Base-by-base conservation (phyloP, 2,797 vertebrate species). In the Heterohyrax brucei region DNA sequence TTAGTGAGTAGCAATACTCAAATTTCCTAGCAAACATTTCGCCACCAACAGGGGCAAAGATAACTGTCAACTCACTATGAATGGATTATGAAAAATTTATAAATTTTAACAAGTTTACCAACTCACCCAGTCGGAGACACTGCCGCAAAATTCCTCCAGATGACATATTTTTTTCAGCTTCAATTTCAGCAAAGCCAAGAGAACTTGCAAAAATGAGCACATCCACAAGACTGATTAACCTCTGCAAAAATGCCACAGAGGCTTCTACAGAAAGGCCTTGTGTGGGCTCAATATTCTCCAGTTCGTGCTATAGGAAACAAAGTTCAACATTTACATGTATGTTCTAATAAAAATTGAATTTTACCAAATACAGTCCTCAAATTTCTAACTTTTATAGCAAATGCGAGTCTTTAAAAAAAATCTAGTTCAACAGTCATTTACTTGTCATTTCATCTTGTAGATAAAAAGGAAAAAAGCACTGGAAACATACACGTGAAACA, bases 161-260 rank as follows among this genome's bases (percentile, higher is more conserved):
- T 3, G 99, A 99, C 99, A 99, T 99, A 98, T 99, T 99, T 98
- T 99, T 99, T 99, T 99, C 99, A 26, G 99, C 99, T 97, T 99
- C 99, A 90, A 99, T 99, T 99, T 99, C 99, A 1, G 99, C 99
- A 98, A 99, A 99, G 98, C 99, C 99, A 90, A 99, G 99, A 48
- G 99, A 99, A 98, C 99, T 99, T 98, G 99, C 99, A 96, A 99
- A 99, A 98, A 99, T 99, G 87, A 99, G 99, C n/a, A 99, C 99
- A 89, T 99, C 99, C 94, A 99, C 99, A 76, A 99, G 99, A 98
- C 98, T 99, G 97, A 99, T 98, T 95, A 99, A 98, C 77, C 99
- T 99, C 98, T 99, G 99, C 26, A 99, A 97, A 98, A 99, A 99
- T 5, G 99, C 98, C 98, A 99, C 97, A 2, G 99, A 99, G 26